Evolutionary conservation across 2,113 vertebrate species (phyloP).

Genomic region (Spilogale gracilis): DNA sequence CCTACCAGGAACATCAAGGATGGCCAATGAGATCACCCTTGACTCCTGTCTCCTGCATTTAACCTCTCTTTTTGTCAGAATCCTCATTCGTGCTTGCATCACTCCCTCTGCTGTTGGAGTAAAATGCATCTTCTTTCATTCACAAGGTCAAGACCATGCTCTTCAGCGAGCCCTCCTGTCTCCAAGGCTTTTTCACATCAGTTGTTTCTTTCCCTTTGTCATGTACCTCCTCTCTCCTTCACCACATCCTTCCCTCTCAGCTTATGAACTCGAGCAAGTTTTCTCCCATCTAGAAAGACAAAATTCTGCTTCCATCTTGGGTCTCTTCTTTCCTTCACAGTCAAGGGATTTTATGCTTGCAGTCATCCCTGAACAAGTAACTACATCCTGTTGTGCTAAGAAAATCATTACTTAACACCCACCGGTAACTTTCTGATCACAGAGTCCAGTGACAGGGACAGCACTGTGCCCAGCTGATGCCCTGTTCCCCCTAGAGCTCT

Average conservation of each 20-base stretch:
- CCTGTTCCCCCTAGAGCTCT: accelerated
- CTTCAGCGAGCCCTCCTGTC: neutral
- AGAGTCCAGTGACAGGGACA: neutral
- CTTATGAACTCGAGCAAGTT: neutral
- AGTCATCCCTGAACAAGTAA: neutral
- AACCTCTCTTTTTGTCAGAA: neutral
- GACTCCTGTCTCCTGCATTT: neutral
- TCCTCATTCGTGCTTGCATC: neutral
- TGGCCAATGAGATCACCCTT: neutral
- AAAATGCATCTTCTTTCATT: neutral
- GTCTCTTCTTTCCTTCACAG: neutral
- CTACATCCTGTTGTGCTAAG: neutral
- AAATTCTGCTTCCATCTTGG: neutral
- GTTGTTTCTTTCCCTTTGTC: neutral
- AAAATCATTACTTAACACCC: neutral
- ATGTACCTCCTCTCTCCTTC: neutral
- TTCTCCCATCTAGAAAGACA: neutral
- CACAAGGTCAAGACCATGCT: neutral
- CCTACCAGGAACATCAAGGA: neutral
- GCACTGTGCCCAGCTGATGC: neutral
- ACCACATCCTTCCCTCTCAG: neutral
- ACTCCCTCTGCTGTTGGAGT: neutral
- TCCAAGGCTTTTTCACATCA: neutral
- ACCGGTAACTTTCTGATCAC: neutral
- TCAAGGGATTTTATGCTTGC: neutral